These are phyloP conservation scores for Coecobrya sp. DNA, from an alignment of 2,888 invertebrate genomes.

Conservation along the genomic window DNA sequence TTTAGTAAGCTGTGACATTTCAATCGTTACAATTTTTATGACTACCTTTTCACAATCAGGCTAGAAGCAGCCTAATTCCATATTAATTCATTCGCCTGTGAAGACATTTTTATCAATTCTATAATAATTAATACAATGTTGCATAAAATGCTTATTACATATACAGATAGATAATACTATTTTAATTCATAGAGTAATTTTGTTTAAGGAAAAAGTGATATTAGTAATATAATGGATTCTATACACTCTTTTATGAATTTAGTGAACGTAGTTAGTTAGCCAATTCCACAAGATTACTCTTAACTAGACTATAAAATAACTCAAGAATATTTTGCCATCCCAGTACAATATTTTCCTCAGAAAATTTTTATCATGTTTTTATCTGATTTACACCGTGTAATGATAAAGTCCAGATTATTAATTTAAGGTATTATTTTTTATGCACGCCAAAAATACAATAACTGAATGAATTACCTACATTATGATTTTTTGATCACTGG, in stretches of 20 bases:
- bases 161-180: constrained; percentile 70
- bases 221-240: constrained; percentile 32
- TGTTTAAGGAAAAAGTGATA: constrained; percentile 58
- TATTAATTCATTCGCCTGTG: constrained; percentile 53
- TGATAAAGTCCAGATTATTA: constrained; percentile 56
- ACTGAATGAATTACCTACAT: constrained; percentile 56
- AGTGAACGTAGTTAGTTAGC: constrained; percentile 21
- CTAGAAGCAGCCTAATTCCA: not conserved
- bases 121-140: constrained; percentile 36
- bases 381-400: constrained; percentile 22
- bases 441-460: not conserved
- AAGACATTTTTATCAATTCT: constrained; percentile 65
- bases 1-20: constrained; percentile 16
- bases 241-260: constrained; percentile 46
- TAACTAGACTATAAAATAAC: constrained; percentile 71
- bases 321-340: constrained; percentile 84
- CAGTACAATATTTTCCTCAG: constrained; percentile 76
- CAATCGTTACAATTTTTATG: constrained; percentile 7
- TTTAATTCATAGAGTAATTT: constrained; percentile 50
- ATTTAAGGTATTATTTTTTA: constrained; percentile 33
- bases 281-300: constrained; percentile 54
- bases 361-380: not conserved
- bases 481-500: constrained; percentile 65
- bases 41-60: constrained; percentile 17
- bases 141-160: constrained; percentile 61